These are phyloP conservation scores for Rhinoderma darwinii DNA, from an alignment of 2,113 vertebrate genomes.

Conservation along the genomic window DNA sequence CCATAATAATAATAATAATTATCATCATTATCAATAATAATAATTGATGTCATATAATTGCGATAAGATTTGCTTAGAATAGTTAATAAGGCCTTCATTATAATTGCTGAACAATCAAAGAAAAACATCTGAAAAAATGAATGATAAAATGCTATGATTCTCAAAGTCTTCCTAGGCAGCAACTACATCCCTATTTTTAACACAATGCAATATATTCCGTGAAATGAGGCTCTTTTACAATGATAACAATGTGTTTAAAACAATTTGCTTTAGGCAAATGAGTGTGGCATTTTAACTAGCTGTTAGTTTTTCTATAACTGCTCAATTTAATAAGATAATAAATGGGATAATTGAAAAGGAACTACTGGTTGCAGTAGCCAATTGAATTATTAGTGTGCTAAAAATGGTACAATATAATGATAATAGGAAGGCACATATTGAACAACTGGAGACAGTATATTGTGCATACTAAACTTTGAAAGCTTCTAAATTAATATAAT, in stretches of 20 bases:
- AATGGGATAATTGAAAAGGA: constrained; percentile 10
- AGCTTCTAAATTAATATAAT: neutral
- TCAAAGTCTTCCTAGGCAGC: neutral
- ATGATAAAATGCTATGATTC: neutral
- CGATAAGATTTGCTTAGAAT: neutral
- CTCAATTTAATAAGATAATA: constrained; percentile 28
- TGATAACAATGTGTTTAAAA: constrained; percentile 9
- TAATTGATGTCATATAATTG: neutral
- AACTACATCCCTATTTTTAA: neutral
- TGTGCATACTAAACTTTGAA: neutral
- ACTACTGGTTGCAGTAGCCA: neutral
- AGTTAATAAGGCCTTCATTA: neutral
- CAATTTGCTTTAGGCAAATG: constrained; percentile 25
- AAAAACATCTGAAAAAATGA: neutral
- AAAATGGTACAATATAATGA: neutral
- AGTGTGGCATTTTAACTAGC: neutral
- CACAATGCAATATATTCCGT: neutral
- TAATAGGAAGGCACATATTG: neutral
- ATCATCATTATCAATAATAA: neutral
- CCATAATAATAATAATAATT: neutral
- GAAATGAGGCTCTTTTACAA: neutral
- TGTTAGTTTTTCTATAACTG: constrained; percentile 31
- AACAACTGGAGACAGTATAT: neutral
- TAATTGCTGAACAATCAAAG: neutral
- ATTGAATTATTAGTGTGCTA: constrained; percentile 9